Evolutionary conservation across 2,888 invertebrate species (phyloP).

Genomic region (Scaptomyza cyrtandrae): DNA sequence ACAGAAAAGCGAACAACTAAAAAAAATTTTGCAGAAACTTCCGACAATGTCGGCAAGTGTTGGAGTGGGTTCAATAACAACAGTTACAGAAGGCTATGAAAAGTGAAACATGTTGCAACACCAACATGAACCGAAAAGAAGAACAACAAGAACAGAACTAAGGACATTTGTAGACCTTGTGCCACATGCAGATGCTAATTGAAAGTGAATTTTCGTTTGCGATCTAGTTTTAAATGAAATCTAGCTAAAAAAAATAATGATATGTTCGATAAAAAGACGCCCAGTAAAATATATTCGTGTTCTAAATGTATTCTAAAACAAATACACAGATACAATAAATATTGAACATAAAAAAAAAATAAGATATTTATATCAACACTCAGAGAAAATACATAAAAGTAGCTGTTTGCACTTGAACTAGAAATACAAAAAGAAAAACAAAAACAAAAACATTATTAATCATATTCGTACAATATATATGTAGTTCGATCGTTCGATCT

Average conservation of each 20-base stretch:
- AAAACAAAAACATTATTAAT: constrained; percentile 22
- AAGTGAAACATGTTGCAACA: constrained; percentile 62
- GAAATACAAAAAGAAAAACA: constrained; percentile 17
- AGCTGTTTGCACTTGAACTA: constrained; percentile 69
- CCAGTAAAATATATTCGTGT: constrained; percentile 62
- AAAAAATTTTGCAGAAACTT: constrained; percentile 52
- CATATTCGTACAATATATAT: constrained; percentile 28
- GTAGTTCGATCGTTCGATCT: constrained; percentile 14
- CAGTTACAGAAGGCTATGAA: constrained; percentile 30
- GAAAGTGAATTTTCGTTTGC: constrained; percentile 36
- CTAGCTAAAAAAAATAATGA: constrained; percentile 36
- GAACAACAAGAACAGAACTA: constrained; percentile 14
- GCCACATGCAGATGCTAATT: constrained; percentile 42
- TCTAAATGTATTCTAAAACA: constrained; percentile 68
- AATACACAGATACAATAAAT: constrained; percentile 12
- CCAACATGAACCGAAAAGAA: constrained; percentile 8
- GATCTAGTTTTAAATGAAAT: constrained; percentile 8
- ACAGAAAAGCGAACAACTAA: constrained; percentile 48
- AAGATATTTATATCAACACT: constrained; percentile 39
- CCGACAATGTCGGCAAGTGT: constrained; percentile 67
- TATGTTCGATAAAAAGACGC: constrained; percentile 43
- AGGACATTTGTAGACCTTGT: constrained; percentile 56
- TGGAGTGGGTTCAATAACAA: constrained; percentile 24
- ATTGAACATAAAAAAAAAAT: constrained; percentile 1
- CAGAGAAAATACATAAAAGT: constrained; percentile 28